phyloP scores from a whole-genome alignment of 1,140 invertebrate species.

The Drosophila ercepeae region DNA sequence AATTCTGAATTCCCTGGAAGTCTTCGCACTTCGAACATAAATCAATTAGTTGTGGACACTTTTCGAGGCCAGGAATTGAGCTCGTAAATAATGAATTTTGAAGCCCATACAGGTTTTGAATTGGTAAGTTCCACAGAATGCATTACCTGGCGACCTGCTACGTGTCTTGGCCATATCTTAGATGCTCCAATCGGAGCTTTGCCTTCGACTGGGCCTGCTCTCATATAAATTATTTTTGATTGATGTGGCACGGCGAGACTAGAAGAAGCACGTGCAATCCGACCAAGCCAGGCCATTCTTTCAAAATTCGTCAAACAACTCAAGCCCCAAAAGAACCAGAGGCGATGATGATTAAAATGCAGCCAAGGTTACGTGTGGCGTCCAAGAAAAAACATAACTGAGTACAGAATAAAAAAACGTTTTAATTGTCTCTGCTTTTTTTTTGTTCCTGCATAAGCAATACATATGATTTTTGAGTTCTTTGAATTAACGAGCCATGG shows the following conservation, averaged over 20 bases:
- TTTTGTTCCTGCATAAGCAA: slow-evolving; percentile 29
- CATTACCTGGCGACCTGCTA: slow-evolving; percentile 45
- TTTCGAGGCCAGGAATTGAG: slow-evolving; percentile 49
- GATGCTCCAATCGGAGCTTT: slow-evolving; percentile 43
- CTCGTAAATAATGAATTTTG: slow-evolving; percentile 70
- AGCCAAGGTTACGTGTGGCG: slow-evolving; percentile 76
- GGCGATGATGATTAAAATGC: slow-evolving; percentile 72
- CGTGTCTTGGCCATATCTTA: slow-evolving; percentile 45
- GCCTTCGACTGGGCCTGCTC: slow-evolving; percentile 38
- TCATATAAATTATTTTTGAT: slow-evolving; percentile 78
- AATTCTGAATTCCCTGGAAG: not conserved
- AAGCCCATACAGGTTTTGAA: slow-evolving; percentile 36
- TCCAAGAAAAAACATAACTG: slow-evolving; percentile 35
- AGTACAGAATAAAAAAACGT: slow-evolving; percentile 24
- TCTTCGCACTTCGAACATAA: slow-evolving; percentile 40
- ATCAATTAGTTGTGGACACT: slow-evolving; percentile 73
- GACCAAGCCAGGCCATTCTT: slow-evolving; percentile 10
- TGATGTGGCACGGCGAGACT: slow-evolving; percentile 61
- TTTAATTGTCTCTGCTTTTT: slow-evolving; percentile 71
- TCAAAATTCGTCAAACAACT: slow-evolving; percentile 59
- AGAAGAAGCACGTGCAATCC: slow-evolving; percentile 60
- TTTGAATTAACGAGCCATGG: slow-evolving; percentile 68
- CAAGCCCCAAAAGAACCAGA: not conserved
- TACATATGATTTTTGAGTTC: slow-evolving; percentile 74
- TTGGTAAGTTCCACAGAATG: slow-evolving; percentile 37